These are phyloP conservation scores for Puma concolor DNA, from an alignment of 2,113 vertebrate species.

Conservation along the genomic window DNA sequence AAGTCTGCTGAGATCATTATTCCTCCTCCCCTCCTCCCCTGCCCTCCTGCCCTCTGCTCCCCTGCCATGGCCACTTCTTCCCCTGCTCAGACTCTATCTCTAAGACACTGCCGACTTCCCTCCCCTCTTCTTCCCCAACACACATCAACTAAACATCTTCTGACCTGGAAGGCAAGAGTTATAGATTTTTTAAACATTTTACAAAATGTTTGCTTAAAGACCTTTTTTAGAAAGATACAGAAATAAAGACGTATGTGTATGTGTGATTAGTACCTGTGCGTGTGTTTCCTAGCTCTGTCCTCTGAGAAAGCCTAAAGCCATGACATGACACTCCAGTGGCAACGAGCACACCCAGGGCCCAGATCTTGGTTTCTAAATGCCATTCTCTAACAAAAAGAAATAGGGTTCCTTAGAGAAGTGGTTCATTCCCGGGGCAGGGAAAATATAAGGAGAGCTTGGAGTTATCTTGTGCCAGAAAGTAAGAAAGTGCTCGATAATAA, in stretches of 20 bases:
- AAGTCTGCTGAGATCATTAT: neutral
- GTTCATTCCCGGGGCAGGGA: neutral
- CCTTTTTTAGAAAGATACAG: neutral
- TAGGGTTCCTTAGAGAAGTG: neutral
- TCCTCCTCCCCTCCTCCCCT: neutral
- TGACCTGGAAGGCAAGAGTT: neutral
- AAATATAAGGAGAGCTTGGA: neutral
- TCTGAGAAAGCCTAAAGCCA: neutral
- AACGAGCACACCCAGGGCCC: neutral
- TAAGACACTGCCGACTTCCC: neutral
- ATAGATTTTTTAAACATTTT: neutral
- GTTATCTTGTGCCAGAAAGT: neutral
- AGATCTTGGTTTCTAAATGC: neutral
- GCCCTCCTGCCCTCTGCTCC: neutral
- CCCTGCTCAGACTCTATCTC: neutral
- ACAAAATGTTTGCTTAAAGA: neutral
- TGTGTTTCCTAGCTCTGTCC: neutral
- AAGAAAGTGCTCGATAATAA: neutral
- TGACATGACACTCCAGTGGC: neutral
- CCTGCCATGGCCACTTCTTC: neutral
- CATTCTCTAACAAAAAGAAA: neutral
- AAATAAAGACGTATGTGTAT: neutral
- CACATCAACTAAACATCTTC: neutral
- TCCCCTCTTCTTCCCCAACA: neutral
- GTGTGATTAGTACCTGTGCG: neutral